Percentiles rank a stretch among this genome's conserved stretches.
Conservation (phyloP, 2,797 vertebrate species). For the Trichosurus vulpecula region DNA sequence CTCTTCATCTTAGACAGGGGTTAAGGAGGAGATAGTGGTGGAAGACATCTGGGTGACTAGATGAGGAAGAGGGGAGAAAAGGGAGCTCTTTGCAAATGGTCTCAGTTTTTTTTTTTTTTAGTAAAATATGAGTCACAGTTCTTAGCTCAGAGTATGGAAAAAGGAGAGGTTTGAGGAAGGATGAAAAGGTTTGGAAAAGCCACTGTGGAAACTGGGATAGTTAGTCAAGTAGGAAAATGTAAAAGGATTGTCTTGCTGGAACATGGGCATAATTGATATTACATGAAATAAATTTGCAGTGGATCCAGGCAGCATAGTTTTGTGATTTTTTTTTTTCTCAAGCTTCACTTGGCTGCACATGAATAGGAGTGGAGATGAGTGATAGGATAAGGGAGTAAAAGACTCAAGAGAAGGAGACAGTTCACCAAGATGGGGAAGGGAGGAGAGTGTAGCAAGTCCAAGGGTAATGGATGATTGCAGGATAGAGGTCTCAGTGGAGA, state of each 20-base stretch:
- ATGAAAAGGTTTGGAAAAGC: neutral
- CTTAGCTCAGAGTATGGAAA: neutral
- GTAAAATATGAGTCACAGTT: neutral
- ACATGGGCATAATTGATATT: neutral
- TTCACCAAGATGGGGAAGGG: neutral
- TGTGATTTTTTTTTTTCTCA: neutral
- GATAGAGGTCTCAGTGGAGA: neutral
- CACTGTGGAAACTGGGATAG: neutral
- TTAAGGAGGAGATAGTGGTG: neutral
- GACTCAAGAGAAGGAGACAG: neutral
- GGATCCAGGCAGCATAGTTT: neutral
- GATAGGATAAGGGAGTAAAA: neutral
- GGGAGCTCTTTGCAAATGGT: neutral
- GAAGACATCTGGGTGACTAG: neutral
- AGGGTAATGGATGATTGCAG: neutral
- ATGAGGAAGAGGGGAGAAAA: neutral
- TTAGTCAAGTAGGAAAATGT: neutral
- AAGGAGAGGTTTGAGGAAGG: neutral
- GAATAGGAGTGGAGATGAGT: neutral
- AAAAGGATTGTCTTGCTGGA: neutral
- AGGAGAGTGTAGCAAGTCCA: neutral
- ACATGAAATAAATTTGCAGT: neutral
- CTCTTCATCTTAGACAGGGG: neutral
- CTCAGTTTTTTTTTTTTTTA: neutral
- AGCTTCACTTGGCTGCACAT: neutral